A percentile compares a stretch with the other conserved stretches of the same genome.
These are phyloP conservation scores for Xyrauchen texanus DNA, from an alignment of 2,113 vertebrate species.

Conservation along the genomic window DNA sequence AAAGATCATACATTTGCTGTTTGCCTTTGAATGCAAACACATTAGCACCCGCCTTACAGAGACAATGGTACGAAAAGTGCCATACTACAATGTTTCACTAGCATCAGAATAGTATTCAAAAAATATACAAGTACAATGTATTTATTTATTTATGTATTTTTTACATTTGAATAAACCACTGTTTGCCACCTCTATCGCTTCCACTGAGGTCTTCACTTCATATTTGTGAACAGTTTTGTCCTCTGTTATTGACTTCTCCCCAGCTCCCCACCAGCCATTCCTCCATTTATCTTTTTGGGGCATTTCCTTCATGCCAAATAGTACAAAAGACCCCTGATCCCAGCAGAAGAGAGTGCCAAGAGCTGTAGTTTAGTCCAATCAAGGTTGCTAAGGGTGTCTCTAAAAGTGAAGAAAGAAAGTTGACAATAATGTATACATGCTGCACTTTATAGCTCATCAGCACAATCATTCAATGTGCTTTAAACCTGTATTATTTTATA, in stretches of 20 bases:
- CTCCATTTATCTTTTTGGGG: conserved; percentile 74
- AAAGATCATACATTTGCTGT: too few species aligned
- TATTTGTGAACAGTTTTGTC: conserved; percentile 74
- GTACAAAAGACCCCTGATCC: conserved; percentile 71
- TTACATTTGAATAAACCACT: too few species aligned
- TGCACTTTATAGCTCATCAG: too few species aligned
- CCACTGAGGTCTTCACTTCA: conserved; percentile 73
- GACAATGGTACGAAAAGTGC: too few species aligned
- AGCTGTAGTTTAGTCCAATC: conserved; percentile 60
- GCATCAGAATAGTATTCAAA: too few species aligned
- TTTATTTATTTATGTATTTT: too few species aligned
- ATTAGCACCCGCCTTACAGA: too few species aligned
- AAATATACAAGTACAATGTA: too few species aligned
- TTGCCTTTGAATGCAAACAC: too few species aligned
- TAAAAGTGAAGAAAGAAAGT: conserved; percentile 44
- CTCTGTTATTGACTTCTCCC: conserved; percentile 66
- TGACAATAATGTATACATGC: not conserved
- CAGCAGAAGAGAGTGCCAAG: conserved; percentile 68
- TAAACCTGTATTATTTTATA: too few species aligned
- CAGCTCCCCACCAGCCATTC: conserved; percentile 85
- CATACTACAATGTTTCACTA: too few species aligned
- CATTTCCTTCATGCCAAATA: conserved; percentile 68
- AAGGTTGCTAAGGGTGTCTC: conserved; percentile 61
- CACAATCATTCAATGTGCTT: too few species aligned
- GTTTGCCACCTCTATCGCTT: conserved; percentile 81